Evolutionary conservation across 2,888 invertebrate genomes (phyloP), one percentile per base, ranked within the genome.

Genomic region (Xanthorhoe spadicearia): DNA sequence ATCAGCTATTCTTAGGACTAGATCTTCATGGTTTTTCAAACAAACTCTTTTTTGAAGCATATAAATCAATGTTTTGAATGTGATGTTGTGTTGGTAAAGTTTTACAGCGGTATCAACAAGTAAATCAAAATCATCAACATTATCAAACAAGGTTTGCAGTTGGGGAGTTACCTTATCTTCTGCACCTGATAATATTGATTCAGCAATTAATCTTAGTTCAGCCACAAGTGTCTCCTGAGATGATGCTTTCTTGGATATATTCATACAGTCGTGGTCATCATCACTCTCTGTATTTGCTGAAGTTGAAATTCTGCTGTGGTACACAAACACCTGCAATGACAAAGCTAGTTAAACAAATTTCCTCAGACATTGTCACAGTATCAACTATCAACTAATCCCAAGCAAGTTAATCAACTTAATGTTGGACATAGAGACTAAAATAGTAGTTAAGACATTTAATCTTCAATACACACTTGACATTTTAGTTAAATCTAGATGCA

Each of bases 1-100:
- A 71, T 91, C 90, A 72, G 76, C 78, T 55, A 90, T 73, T 57
- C 75, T 66, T 65, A 5, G 83, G 69, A 57, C 76, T 61, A 64
- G 38, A 58, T 68, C 64, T 18, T 74, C 71, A 74, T 84, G 75
- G 68, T 83, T 78, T 61, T 68, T 76, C 55, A 60, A 72, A 79
- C 80, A 81, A 51, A 88, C 77, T 79, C 78, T 83, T 74, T 85
- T 88, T 77, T 92, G 90, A 46, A 92, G 77, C 64, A 78, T 76
- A 77, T 88, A 88, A 48, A 91, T 74, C 61, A 89, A 71, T 32
- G 83, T 71, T 76, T 92, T 93, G 68, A 83, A 91, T 23, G 68
- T 64, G 64, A 86, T 76, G 75, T 82, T 84, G 57, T 81, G 76
- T 66, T 85, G 78, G 76, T 89, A 88, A 68, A 92, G 79, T 76